Evolutionary conservation across 2,888 invertebrate genomes (phyloP).

Genomic region (Drosophila planitibia): DNA sequence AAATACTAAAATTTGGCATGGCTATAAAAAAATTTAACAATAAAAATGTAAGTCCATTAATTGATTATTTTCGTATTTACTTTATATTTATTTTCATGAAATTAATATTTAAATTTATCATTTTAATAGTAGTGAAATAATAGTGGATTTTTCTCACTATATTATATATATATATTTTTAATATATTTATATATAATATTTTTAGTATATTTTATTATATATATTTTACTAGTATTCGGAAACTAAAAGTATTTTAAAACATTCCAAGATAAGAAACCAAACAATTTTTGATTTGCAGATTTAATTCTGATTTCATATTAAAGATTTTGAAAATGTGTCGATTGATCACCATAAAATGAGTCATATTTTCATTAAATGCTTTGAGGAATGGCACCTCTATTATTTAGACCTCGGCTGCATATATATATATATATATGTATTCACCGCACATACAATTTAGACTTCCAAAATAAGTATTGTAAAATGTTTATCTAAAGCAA

Average conservation of each 20-base stretch:
- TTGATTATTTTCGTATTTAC: background rate
- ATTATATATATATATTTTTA: too few relatives aligned
- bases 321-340: background rate
- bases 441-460: background rate
- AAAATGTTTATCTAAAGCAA: constrained; percentile 60
- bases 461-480: constrained; percentile 4
- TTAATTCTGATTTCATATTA: background rate
- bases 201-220: too few relatives aligned
- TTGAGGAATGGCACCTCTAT: background rate
- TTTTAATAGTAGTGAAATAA: background rate
- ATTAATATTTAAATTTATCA: background rate
- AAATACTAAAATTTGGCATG: background rate
- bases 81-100: background rate
- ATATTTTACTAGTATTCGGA: background rate
- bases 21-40: background rate
- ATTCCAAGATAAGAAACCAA: background rate
- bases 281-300: background rate
- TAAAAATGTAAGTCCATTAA: background rate
- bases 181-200: too few relatives aligned
- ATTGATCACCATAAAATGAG: background rate
- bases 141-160: background rate
- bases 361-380: background rate
- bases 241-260: background rate
- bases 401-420: background rate
- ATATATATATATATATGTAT: background rate